Percentiles rank a stretch among this genome's conserved stretches.
Evolutionary conservation across 2,113 vertebrate species (phyloP).

Genomic region (Nicator chloris): DNA sequence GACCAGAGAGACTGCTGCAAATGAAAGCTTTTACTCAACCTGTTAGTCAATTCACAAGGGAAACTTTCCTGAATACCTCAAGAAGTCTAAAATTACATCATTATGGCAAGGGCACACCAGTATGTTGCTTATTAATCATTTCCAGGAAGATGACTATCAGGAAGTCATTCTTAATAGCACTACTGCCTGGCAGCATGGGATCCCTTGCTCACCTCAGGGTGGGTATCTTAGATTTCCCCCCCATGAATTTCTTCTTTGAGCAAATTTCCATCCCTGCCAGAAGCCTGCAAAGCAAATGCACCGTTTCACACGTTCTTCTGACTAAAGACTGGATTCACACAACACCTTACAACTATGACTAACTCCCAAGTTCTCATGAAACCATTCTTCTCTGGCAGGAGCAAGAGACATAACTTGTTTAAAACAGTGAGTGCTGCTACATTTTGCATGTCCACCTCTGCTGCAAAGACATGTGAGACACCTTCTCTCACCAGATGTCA

Average conservation of each 20-base stretch:
- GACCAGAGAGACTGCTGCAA: not conserved
- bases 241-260: not conserved
- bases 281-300: not conserved
- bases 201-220: not conserved
- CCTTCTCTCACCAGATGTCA: not conserved
- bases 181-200: not conserved
- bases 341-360: not conserved
- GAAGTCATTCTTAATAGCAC: not conserved
- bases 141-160: slow-evolving; percentile 10
- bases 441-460: not conserved
- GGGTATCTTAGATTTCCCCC: not conserved
- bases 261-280: not conserved
- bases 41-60: not conserved
- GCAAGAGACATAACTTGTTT: not conserved
- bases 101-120: not conserved
- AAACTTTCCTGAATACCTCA: not conserved
- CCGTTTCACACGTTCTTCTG: not conserved
- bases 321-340: not conserved
- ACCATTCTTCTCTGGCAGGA: not conserved
- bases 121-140: slow-evolving; percentile 9
- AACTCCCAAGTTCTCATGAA: not conserved
- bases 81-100: slow-evolving; percentile 26
- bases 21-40: slow-evolving; percentile 24
- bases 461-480: not conserved
- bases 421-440: not conserved